Percentiles rank a stretch among this genome's conserved stretches.
phyloP scores from a whole-genome alignment of 2,113 vertebrate genomes.

The Sapayoa aenigma region DNA sequence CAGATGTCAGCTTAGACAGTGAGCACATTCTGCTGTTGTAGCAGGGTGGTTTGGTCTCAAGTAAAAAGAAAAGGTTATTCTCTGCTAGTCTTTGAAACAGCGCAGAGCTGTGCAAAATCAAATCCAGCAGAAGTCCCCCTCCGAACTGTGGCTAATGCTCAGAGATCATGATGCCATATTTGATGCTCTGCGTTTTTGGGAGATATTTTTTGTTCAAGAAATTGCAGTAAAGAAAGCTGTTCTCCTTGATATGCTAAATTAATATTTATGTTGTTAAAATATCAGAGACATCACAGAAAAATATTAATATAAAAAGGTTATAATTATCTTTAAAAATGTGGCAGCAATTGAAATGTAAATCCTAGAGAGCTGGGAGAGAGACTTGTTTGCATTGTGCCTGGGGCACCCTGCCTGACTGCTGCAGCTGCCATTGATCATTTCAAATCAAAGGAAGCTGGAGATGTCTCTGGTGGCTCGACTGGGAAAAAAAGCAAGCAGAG shows the following conservation, averaged over 20 bases:
- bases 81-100: constrained; percentile 9
- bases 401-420: constrained; percentile 63
- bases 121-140: not conserved
- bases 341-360: constrained; percentile 81
- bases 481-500: constrained; percentile 23
- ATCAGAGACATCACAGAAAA: constrained; percentile 70
- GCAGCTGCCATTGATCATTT: constrained; percentile 76
- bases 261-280: constrained; percentile 78
- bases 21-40: constrained; percentile 1
- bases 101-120: not conserved
- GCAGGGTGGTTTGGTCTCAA: not conserved
- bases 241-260: constrained; percentile 71
- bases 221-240: constrained; percentile 17
- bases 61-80: constrained; percentile 13
- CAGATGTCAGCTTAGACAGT: not conserved
- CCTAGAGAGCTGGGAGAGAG: constrained; percentile 39
- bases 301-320: constrained; percentile 77
- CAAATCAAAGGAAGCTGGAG: constrained; percentile 73
- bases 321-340: constrained; percentile 77
- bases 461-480: constrained; percentile 62
- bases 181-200: constrained; percentile 7
- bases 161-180: not conserved
- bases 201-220: not conserved
- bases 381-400: constrained; percentile 65
- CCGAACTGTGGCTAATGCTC: not conserved